Base-by-base conservation (phyloP, 2,888 invertebrate species). In the Andrena camellia region DNA sequence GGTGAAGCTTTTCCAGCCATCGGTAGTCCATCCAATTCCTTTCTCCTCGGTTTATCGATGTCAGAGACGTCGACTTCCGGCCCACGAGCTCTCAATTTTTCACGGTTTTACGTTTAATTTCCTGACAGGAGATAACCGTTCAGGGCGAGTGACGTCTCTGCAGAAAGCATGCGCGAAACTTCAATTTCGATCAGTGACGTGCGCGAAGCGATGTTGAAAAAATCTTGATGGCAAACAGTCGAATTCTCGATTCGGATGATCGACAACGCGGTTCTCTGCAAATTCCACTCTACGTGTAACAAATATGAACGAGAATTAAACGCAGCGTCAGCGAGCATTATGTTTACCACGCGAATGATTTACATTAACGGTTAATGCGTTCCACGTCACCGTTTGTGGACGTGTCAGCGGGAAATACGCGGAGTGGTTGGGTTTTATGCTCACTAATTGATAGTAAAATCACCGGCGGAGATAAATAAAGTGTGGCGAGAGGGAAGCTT, bases 331-430 rank as follows among this genome's bases (percentile, higher is more conserved):
- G 26, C 35, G 54, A 54, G 64, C 64, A n/a, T n/a, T 50, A 74
- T 35, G 74, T 60, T 60, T 48, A 13, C 52, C 60, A 31, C 23
- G 78, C 67, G 60, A 68, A 67, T 76, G 67, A 76, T 78, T 75
- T 76, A 68, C 78, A 78, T 67, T 68, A 76, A 62, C 78, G 77
- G 26, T 76, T 76, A 68, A 68, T 76, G 67, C 77, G 62, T 33
- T 42, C 60, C 20, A 20, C 42, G 29, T 35, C 54, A 13, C 13
- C 35, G 35, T 69, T 26, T 23, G 10, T 5, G 48, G 10, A 29
- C 26, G 10, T 57, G 31, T 48, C 59, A 10, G 10, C 23, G 23
- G 31, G 35, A 26, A 26, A 75, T 66, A 62, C 8, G 6, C 73
- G n/a, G 29, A 23, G 17, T 60, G 69, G 48, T 20, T 17, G 42